phyloP scores from a whole-genome alignment of 2,888 invertebrate genomes.

The Polia nebulosa region DNA sequence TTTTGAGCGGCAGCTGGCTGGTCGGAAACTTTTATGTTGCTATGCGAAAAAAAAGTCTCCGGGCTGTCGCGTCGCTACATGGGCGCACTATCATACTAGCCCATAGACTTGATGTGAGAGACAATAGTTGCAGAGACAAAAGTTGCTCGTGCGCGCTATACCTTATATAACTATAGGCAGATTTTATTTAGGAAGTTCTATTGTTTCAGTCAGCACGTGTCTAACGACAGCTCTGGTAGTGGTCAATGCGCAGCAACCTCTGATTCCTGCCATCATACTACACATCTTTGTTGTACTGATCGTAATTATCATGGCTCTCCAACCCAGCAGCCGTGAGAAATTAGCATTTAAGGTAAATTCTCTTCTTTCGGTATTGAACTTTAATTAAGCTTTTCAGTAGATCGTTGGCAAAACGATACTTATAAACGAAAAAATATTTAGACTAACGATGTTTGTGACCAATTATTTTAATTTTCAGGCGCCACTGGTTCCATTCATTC shows the following conservation, averaged over 20 bases:
- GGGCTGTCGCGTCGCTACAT: too few relatives aligned
- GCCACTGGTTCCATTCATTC: constrained; percentile 95
- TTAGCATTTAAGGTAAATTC: constrained; percentile 78
- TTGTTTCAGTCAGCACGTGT: constrained; percentile 77
- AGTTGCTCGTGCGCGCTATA: too few relatives aligned
- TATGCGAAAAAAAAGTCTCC: too few relatives aligned
- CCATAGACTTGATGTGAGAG: too few relatives aligned
- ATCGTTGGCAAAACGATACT: neutral
- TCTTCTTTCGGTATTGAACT: neutral
- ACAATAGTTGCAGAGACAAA: too few relatives aligned
- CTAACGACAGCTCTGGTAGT: constrained; percentile 72
- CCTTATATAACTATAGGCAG: neutral
- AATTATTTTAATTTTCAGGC: constrained; percentile 90
- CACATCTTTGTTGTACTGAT: constrained; percentile 73
- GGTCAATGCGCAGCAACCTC: constrained; percentile 64
- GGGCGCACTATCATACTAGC: too few relatives aligned
- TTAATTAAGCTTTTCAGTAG: neutral
- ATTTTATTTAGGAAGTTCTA: neutral
- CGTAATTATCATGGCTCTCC: constrained; percentile 79
- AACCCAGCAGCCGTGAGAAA: constrained; percentile 78
- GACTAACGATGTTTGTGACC: neutral
- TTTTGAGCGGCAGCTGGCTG: too few relatives aligned
- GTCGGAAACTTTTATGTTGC: too few relatives aligned
- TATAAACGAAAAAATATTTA: too few relatives aligned
- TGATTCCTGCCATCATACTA: constrained; percentile 71